Percentiles rank a stretch among this genome's conserved stretches.
Conservation (phyloP, 2,113 vertebrate species). For the Parotia lawesii region DNA sequence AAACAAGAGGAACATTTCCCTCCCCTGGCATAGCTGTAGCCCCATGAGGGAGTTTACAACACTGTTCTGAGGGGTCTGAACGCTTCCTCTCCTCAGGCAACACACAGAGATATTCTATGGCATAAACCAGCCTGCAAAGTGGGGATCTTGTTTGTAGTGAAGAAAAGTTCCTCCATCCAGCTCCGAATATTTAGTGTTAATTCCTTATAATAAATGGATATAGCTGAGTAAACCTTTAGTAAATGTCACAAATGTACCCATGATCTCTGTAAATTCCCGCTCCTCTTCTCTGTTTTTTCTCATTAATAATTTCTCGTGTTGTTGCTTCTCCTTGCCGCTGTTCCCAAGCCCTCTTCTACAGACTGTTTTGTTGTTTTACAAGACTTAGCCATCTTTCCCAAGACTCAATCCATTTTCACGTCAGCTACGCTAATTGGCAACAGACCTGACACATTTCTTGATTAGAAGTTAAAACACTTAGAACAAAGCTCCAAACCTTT, state of each 20-base stretch:
- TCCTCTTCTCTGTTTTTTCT: neutral
- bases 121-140: neutral
- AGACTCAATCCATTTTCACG: constrained; percentile 44
- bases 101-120: neutral
- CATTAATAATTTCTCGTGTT: neutral
- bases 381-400: constrained; percentile 7
- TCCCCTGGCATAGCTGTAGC: neutral
- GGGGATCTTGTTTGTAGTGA: neutral
- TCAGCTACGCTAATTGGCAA: constrained; percentile 34
- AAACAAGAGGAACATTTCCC: neutral
- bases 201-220: neutral
- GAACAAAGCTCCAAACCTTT: constrained; percentile 40
- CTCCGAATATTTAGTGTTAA: neutral
- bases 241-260: neutral
- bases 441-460: constrained; percentile 50
- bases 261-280: neutral
- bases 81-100: fast-evolving
- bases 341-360: neutral
- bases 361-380: neutral
- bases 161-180: neutral
- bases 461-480: constrained; percentile 37
- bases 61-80: neutral
- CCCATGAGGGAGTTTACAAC: neutral
- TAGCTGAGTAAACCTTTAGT: neutral
- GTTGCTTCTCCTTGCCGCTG: neutral